Percentiles rank a stretch among this genome's conserved stretches.
These are phyloP conservation scores for Pilophorus perplexus DNA, from an alignment of 2,888 invertebrate genomes.

Conservation along the genomic window DNA sequence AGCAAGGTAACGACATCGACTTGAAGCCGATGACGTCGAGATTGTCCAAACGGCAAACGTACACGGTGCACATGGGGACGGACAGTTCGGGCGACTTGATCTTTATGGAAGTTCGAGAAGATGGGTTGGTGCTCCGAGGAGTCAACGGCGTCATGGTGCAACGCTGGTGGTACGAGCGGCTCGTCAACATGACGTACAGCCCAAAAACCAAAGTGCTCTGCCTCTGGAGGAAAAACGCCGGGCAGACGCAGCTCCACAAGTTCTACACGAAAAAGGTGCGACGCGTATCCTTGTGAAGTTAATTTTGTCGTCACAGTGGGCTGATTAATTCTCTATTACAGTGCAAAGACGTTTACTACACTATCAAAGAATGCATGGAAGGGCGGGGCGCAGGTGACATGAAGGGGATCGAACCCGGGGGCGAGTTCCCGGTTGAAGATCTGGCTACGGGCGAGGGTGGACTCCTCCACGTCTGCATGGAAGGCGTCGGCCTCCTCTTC, in stretches of 20 bases:
- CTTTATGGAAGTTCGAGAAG: constrained; percentile 90
- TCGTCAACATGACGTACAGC: constrained; percentile 99
- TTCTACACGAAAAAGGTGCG: constrained; percentile 96
- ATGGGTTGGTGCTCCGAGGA: constrained; percentile 76
- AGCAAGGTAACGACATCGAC: constrained; percentile 98
- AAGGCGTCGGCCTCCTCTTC: constrained; percentile 97
- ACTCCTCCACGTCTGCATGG: constrained; percentile 96
- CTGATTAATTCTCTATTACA: no score
- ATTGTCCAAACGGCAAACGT: constrained; percentile 92
- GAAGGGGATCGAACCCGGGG: constrained; percentile 75
- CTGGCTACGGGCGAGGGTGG: constrained; percentile 96
- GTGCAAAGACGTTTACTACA: constrained; percentile 98
- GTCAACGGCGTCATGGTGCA: constrained; percentile 83
- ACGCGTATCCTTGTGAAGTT: no score
- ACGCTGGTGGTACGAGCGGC: constrained; percentile 98
- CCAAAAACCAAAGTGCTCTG: constrained; percentile 93
- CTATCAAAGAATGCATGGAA: constrained; percentile 99
- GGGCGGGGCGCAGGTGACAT: constrained; percentile 71
- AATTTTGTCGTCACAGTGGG: no score
- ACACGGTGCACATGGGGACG: constrained; percentile 95
- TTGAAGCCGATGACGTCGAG: constrained; percentile 93
- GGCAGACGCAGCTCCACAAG: constrained; percentile 93
- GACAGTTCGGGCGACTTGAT: constrained; percentile 86
- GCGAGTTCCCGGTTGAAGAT: constrained; percentile 98
- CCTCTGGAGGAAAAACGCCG: constrained; percentile 92